Evolutionary conservation across 1,140 invertebrate genomes (phyloP).

Genomic region (Heliconius nattereri): DNA sequence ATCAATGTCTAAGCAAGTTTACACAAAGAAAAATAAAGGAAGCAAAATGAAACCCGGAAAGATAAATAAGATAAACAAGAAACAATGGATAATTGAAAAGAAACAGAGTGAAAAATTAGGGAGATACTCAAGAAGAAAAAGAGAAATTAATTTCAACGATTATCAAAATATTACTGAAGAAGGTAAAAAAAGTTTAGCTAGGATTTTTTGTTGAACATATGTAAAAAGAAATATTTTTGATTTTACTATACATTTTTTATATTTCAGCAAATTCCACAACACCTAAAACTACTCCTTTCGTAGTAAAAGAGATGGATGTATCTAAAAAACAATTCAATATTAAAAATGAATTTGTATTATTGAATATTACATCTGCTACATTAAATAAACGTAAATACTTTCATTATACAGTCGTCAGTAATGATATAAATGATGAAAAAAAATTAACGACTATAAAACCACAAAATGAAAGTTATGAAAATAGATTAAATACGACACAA

Average conservation of each 20-base stretch:
- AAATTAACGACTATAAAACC: background rate
- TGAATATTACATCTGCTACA: background rate
- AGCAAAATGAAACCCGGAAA: conserved; percentile 19
- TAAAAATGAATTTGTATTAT: background rate
- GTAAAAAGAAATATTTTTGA: too few relatives aligned
- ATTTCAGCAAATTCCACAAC: background rate
- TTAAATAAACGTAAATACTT: background rate
- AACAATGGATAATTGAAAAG: conserved; percentile 9
- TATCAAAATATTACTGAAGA: background rate
- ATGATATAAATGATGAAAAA: background rate
- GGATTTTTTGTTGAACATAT: too few relatives aligned
- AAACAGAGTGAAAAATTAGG: conserved; percentile 15
- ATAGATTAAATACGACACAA: background rate
- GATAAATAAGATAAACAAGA: conserved; percentile 25
- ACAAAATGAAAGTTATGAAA: background rate
- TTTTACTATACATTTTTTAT: background rate
- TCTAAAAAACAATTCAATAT: background rate
- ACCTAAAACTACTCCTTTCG: background rate
- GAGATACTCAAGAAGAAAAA: conserved; percentile 12
- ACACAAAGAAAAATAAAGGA: conserved; percentile 25
- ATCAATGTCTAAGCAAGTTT: conserved; percentile 38
- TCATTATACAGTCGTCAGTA: background rate
- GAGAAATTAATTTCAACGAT: background rate
- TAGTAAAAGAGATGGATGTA: background rate
- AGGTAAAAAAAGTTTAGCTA: background rate